phyloP scores from a whole-genome alignment of 1,140 invertebrate genomes.

The Drosophila paulistorum region DNA sequence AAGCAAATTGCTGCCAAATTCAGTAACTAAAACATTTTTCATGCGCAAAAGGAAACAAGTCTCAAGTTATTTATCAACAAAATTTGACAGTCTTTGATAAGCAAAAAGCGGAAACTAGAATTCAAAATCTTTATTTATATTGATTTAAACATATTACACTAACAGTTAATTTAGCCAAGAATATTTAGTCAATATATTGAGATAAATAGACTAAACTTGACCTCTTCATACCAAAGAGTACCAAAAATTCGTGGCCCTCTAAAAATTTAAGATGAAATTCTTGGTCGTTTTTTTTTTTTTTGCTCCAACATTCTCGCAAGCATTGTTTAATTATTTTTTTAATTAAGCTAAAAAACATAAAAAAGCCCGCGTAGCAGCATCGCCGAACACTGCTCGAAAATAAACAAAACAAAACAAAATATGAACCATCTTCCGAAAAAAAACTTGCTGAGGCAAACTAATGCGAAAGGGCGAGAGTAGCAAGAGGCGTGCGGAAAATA shows the following conservation, averaged over 20 bases:
- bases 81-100: no score
- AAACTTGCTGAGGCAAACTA: not conserved
- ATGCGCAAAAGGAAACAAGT: no score
- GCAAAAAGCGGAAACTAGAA: no score
- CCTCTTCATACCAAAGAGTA: not conserved
- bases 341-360: slow-evolving; percentile 57
- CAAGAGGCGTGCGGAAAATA: not conserved
- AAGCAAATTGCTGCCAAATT: no score
- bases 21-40: no score
- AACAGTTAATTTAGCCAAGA: no score
- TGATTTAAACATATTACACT: no score
- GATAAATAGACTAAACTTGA: no score
- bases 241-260: not conserved
- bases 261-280: not conserved
- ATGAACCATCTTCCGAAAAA: slow-evolving; percentile 13
- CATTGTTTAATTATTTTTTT: slow-evolving; percentile 55
- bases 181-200: no score
- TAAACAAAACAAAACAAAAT: slow-evolving; percentile 10
- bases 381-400: slow-evolving; percentile 1
- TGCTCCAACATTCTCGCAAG: not conserved
- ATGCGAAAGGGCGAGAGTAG: not conserved
- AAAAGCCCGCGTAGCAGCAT: slow-evolving; percentile 2
- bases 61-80: no score
- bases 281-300: not conserved
- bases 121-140: no score